Conservation (phyloP, 2,113 vertebrate genomes). For the Rhynchomys soricoides region DNA sequence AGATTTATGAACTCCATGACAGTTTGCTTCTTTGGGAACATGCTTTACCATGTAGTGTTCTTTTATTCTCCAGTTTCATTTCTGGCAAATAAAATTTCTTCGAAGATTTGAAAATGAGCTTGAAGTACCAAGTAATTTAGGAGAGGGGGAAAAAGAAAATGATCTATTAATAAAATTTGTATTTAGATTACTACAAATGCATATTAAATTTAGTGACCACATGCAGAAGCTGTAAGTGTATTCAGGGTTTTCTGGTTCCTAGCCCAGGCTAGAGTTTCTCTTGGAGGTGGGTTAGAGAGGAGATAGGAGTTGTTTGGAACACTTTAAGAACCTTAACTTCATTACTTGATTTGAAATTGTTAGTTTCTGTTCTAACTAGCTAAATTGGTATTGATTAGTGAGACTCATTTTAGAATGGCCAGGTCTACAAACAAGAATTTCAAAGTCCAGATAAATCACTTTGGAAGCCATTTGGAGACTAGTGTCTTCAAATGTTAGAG, state of each 20-base stretch:
- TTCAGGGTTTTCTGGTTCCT: not conserved
- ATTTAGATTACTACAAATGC: constrained; percentile 55
- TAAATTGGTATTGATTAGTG: not conserved
- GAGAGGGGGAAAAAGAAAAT: constrained; percentile 33
- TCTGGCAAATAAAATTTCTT: constrained; percentile 45
- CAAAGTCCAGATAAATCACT: not conserved
- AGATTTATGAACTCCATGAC: constrained; percentile 59
- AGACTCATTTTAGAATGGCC: not conserved
- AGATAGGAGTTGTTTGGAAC: not conserved
- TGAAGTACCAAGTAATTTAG: constrained; percentile 54
- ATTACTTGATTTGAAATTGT: not conserved
- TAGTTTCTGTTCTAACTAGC: not conserved
- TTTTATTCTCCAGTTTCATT: constrained; percentile 39
- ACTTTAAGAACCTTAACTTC: not conserved
- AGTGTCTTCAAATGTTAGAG: not conserved
- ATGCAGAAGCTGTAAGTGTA: constrained; percentile 4
- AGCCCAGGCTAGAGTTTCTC: not conserved
- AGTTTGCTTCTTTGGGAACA: constrained; percentile 53
- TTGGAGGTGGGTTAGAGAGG: not conserved
- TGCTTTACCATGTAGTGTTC: not conserved
- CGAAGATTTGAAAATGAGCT: constrained; percentile 60
- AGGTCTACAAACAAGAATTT: not conserved
- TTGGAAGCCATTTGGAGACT: constrained; percentile 11
- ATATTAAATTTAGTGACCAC: constrained; percentile 22
- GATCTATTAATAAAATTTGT: constrained; percentile 1